Base-by-base conservation (phyloP, 2,888 invertebrate species). In the Kryphioiulus occultus region DNA sequence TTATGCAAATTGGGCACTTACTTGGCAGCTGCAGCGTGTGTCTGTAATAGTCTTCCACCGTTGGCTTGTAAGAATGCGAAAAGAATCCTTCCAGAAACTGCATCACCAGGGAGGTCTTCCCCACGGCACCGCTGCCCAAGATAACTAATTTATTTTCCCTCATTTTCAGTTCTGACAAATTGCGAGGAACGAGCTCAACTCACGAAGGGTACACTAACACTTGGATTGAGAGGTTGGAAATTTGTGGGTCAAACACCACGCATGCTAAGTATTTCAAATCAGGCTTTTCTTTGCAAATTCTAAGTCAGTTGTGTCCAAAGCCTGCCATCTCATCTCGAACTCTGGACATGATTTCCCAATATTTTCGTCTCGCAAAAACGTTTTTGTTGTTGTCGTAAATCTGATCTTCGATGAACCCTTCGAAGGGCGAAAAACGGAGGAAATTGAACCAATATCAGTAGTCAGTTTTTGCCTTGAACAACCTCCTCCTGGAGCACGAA, bases 81-180 rank as follows among this genome's bases (percentile, higher is more conserved):
- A 90, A 90, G 87, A 89, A 89, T 85, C 90, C 90, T 82, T 90
- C 90, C n/a, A 90, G 68, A 86, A 89, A 90, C 84, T 90, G 90
- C 53, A 89, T 88, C 17, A 90, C 90, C 84, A 90, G 84, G 9
- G 90, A 90, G 4, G 90, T 90, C 82, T 90, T 90, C 15, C 90
- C 90, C 12, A 90, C 90, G 15, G 90, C 90, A 12, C 90, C 90
- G n/a, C 89, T 89, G 17, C 90, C 90, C 44, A 90, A 88, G 19
- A 90, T 89, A 17, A 90, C 90, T 22, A 90, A 84, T 85, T 89
- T 90, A 86, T 90, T 89, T 44, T 89, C 89, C 53, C 88, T 82
- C 89, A 89, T 89, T 86, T 59, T 86, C 22, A 22, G 39, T 39
- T 53, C 53, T 3, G 78, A 15, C 10, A 44, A 78, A 15, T 78